A percentile compares a stretch with the other conserved stretches of the same genome.
phyloP scores from a whole-genome alignment of 2,888 invertebrate species.

The Andrena praecox region DNA sequence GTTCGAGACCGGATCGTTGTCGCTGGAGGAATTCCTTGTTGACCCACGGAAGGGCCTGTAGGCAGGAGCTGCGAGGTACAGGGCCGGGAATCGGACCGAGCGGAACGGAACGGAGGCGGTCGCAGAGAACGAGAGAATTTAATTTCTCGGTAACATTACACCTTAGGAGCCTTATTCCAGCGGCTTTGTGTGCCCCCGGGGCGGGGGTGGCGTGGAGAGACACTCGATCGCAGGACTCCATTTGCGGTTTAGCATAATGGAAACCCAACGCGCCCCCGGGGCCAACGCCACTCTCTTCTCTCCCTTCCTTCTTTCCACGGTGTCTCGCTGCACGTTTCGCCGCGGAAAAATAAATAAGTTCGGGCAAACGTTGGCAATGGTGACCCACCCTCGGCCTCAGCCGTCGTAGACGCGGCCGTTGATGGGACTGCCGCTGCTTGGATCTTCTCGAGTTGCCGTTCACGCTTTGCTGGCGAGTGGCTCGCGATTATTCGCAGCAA shows the following conservation, averaged over 20 bases:
- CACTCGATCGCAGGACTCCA: conserved; percentile 85
- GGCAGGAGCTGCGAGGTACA: not conserved
- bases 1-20: not conserved
- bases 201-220: conserved; percentile 78
- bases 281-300: conserved; percentile 62
- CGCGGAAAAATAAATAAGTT: conserved; percentile 65
- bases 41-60: conserved; percentile 14
- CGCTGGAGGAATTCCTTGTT: not conserved
- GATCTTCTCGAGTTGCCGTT: not conserved
- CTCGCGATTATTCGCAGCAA: not conserved
- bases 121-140: conserved; percentile 79
- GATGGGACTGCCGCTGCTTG: not conserved
- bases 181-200: conserved; percentile 80
- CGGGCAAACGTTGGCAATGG: conserved; percentile 33
- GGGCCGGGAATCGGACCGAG: conserved; percentile 24
- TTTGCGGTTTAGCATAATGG: conserved; percentile 85
- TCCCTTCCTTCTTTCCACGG: conserved; percentile 32
- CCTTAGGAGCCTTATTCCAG: conserved; percentile 80
- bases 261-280: conserved; percentile 83
- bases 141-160: conserved; percentile 84
- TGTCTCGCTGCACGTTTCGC: conserved; percentile 33
- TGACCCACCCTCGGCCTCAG: conserved; percentile 36
- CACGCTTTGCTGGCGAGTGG: not conserved
- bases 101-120: conserved; percentile 42
- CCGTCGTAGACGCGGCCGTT: conserved; percentile 9